A percentile compares a stretch with the other conserved stretches of the same genome.
Evolutionary conservation across 2,888 invertebrate species (phyloP).

Genomic region (Hipparchia sbordonii): DNA sequence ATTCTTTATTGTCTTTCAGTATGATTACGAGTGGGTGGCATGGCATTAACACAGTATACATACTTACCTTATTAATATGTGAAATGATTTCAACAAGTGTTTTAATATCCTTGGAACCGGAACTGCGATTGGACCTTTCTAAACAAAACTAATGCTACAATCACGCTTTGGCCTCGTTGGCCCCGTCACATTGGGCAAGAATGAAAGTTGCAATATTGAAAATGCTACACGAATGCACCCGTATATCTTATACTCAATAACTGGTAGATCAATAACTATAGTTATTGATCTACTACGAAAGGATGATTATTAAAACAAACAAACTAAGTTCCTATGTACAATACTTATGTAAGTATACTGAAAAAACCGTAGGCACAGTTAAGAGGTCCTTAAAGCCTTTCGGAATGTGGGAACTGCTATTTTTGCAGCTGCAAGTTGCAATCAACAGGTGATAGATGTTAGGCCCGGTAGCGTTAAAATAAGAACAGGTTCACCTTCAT

Average conservation of each 20-base stretch:
- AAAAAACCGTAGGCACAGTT: neutral
- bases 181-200: slow-evolving; percentile 38
- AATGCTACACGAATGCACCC: slow-evolving; percentile 35
- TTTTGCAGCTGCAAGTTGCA: slow-evolving; percentile 19
- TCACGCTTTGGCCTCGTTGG: slow-evolving; percentile 42
- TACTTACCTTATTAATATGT: too few relatives aligned
- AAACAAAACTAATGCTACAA: slow-evolving; percentile 41
- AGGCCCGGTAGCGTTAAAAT: neutral
- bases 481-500: neutral
- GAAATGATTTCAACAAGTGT: slow-evolving; percentile 14
- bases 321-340: neutral
- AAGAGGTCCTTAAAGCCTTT: neutral
- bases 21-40: too few relatives aligned
- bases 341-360: neutral
- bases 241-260: too few relatives aligned
- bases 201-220: slow-evolving; percentile 44
- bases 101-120: slow-evolving; percentile 32
- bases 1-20: too few relatives aligned
- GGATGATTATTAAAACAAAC: neutral
- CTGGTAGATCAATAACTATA: too few relatives aligned
- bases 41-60: too few relatives aligned
- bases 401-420: slow-evolving; percentile 6
- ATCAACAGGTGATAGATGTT: slow-evolving; percentile 13
- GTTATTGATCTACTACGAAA: too few relatives aligned
- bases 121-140: slow-evolving; percentile 35